phyloP scores from a whole-genome alignment of 92 coral and sea anemone genomes.

The Scolanthus callimorphus region DNA sequence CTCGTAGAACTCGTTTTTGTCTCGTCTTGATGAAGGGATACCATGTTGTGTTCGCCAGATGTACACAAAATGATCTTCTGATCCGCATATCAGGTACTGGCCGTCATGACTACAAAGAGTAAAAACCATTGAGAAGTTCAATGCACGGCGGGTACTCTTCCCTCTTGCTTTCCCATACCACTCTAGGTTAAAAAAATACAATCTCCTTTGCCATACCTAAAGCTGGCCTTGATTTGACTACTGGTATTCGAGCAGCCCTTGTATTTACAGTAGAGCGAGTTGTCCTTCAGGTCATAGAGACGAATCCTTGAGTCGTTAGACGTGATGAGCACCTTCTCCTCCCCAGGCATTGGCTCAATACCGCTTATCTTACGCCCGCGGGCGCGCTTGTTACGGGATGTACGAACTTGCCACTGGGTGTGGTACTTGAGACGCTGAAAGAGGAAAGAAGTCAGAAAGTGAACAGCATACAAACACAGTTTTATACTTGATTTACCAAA shows the following conservation, averaged over 20 bases:
- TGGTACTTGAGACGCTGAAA: conserved; percentile 89
- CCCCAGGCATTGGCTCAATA: conserved; percentile 99
- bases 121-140: too few species aligned
- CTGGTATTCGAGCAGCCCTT: conserved; percentile 93
- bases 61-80: conserved; percentile 95
- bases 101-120: conserved; percentile 94
- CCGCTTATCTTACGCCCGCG: conserved; percentile 97
- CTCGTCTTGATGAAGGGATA: conserved; percentile 86
- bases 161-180: too few species aligned
- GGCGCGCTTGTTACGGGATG: conserved; percentile 81
- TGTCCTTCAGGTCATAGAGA: conserved; percentile 92
- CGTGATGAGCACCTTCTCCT: conserved; percentile 96
- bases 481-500: too few species aligned
- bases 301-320: conserved; percentile 97
- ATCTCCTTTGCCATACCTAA: conserved; percentile 66
- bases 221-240: conserved; percentile 96
- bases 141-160: too few species aligned
- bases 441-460: neutral
- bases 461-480: too few species aligned
- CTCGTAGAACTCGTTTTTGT: conserved; percentile 95
- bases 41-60: conserved; percentile 99
- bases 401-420: conserved; percentile 98
- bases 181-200: too few species aligned
- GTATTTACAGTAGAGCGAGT: conserved; percentile 94
- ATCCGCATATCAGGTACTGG: conserved; percentile 90